Evolutionary conservation across 2,888 invertebrate species (phyloP).

Genomic region (Schrankia costaestrigalis): DNA sequence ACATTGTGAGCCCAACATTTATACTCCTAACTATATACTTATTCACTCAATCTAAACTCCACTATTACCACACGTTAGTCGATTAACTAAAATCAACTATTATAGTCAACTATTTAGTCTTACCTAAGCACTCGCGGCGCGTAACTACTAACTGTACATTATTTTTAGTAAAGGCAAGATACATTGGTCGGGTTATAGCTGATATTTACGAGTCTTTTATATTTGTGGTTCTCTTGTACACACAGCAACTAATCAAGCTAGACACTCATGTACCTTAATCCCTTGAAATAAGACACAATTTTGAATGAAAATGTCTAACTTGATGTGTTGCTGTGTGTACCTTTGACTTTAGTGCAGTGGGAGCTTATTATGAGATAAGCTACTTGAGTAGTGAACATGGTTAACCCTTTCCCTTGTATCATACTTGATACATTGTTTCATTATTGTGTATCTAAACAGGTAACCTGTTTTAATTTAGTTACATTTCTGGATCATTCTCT

Average conservation of each 20-base stretch:
- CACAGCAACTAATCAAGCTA: no score
- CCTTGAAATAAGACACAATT: no score
- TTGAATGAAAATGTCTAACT: no score
- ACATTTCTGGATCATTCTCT: no score
- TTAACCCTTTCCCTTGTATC: neutral
- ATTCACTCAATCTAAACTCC: slow-evolving; percentile 12
- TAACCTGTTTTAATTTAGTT: no score
- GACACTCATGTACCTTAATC: no score
- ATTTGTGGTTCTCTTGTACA: neutral
- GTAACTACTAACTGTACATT: slow-evolving; percentile 25
- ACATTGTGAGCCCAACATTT: no score
- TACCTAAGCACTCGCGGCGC: slow-evolving; percentile 4
- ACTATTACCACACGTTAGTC: slow-evolving; percentile 3
- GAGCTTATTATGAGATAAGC: no score
- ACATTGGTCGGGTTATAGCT: slow-evolving; percentile 68
- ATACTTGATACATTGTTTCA: neutral
- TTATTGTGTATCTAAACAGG: neutral
- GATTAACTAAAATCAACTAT: neutral
- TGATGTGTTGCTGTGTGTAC: no score
- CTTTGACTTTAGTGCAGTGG: no score
- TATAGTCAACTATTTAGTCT: slow-evolving; percentile 2
- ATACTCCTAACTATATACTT: slow-evolving; percentile 21
- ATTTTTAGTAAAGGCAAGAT: slow-evolving; percentile 60
- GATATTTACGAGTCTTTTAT: slow-evolving; percentile 21
- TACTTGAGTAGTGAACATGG: no score